phyloP scores from a whole-genome alignment of 2,113 vertebrate species.

The Fregata magnificens region DNA sequence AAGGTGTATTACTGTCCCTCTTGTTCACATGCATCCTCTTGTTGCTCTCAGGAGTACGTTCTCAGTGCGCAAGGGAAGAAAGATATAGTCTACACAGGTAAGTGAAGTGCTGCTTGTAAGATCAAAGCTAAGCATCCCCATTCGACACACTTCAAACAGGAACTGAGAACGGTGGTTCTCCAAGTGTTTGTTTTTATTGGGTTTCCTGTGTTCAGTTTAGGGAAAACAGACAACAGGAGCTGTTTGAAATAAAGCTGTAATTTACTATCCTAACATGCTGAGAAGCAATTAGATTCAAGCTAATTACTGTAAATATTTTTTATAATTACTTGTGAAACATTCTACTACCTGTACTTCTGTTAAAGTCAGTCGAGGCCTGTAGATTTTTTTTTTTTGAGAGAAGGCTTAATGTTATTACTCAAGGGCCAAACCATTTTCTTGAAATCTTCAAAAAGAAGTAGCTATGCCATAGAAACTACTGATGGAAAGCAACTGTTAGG shows the following conservation, averaged over 20 bases:
- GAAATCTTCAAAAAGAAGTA: not conserved
- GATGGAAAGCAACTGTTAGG: not conserved
- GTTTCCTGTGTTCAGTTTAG: not conserved
- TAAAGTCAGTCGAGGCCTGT: not conserved
- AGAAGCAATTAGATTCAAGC: slow-evolving; percentile 45
- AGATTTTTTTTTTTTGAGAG: not conserved
- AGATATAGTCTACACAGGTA: not conserved
- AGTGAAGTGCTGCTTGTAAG: not conserved
- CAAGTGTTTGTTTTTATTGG: not conserved
- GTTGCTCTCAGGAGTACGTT: not conserved
- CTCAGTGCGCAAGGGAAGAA: not conserved
- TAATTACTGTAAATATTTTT: slow-evolving; percentile 53
- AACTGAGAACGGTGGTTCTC: not conserved
- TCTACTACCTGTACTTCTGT: slow-evolving; percentile 34
- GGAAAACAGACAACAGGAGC: not conserved
- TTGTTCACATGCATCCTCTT: not conserved
- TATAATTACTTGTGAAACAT: slow-evolving; percentile 43
- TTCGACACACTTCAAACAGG: not conserved
- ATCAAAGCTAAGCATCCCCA: not conserved
- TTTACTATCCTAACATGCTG: slow-evolving; percentile 37
- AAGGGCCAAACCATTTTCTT: not conserved
- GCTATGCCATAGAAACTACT: not conserved
- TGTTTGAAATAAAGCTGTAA: slow-evolving; percentile 50
- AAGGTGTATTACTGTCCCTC: not conserved
- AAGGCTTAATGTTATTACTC: not conserved